A percentile compares a stretch with the other conserved stretches of the same genome.
phyloP scores from a whole-genome alignment of 1,140 invertebrate genomes.

The Papilio glaucus region DNA sequence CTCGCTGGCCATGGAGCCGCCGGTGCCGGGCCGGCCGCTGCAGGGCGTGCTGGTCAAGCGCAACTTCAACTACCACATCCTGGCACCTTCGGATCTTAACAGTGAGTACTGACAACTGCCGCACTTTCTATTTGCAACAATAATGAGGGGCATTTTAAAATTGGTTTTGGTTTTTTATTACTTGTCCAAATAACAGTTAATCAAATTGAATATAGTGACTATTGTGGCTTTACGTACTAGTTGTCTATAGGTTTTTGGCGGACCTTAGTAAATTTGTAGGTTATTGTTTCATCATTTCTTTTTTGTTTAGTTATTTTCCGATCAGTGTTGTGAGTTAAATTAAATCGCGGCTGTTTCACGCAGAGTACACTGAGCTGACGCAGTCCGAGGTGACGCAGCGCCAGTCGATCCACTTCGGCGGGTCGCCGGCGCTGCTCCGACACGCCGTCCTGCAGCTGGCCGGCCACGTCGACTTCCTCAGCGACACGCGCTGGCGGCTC shows the following conservation, averaged over 20 bases:
- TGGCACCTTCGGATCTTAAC: conserved; percentile 94
- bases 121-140: too few relatives aligned
- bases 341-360: conserved; percentile 49
- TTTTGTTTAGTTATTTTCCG: too few relatives aligned
- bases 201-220: too few relatives aligned
- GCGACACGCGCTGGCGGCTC: conserved; percentile 88
- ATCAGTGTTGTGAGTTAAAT: conserved; percentile 1
- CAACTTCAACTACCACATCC: conserved; percentile 99
- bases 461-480: conserved; percentile 89
- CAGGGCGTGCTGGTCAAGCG: conserved; percentile 98
- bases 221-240: too few relatives aligned
- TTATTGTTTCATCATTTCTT: too few relatives aligned
- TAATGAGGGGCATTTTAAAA: too few relatives aligned
- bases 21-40: conserved; percentile 90
- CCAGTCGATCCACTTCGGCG: conserved; percentile 94
- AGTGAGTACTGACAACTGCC: conserved; percentile 89
- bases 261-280: too few relatives aligned
- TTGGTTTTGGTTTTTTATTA: too few relatives aligned
- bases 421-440: conserved; percentile 90
- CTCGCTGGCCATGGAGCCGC: conserved; percentile 91
- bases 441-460: conserved; percentile 93
- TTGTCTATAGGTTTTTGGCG: too few relatives aligned
- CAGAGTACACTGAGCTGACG: conserved; percentile 97
- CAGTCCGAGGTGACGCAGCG: conserved; percentile 96
- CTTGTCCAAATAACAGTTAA: too few relatives aligned